These are phyloP conservation scores for Geotrupes spiniger DNA, from an alignment of 2,888 invertebrate genomes.

Conservation along the genomic window DNA sequence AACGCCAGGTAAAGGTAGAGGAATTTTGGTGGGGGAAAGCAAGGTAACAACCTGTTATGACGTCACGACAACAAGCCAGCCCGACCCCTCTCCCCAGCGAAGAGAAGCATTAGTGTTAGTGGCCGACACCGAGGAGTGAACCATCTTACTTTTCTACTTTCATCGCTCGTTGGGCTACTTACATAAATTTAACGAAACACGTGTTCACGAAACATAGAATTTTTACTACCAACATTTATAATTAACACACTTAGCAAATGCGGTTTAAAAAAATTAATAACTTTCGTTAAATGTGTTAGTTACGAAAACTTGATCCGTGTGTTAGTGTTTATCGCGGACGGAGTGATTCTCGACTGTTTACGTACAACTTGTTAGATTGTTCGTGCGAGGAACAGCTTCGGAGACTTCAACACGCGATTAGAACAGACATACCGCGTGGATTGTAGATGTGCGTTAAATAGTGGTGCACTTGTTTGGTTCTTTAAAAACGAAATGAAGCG, in stretches of 20 bases:
- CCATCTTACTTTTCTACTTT: slow-evolving; percentile 34
- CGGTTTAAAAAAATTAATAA: neutral
- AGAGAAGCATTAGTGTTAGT: slow-evolving; percentile 35
- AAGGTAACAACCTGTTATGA: slow-evolving; percentile 52
- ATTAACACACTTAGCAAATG: slow-evolving; percentile 1
- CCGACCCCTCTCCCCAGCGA: slow-evolving; percentile 35
- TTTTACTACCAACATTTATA: neutral
- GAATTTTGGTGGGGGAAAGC: slow-evolving; percentile 39
- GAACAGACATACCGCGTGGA: slow-evolving; percentile 2
- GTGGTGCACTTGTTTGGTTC: neutral
- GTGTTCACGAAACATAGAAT: slow-evolving; percentile 24
- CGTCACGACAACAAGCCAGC: slow-evolving; percentile 41
- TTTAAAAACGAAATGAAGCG: slow-evolving; percentile 59
- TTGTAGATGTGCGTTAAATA: slow-evolving; percentile 1
- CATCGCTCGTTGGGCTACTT: slow-evolving; percentile 39
- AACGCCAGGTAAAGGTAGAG: slow-evolving; percentile 44
- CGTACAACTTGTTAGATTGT: neutral
- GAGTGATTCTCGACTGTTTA: neutral
- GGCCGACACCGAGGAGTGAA: slow-evolving; percentile 30
- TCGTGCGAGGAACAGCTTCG: slow-evolving; percentile 1
- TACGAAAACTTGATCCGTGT: slow-evolving; percentile 1
- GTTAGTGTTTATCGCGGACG: neutral
- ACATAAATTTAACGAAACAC: slow-evolving; percentile 38
- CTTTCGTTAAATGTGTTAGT: slow-evolving; percentile 1
- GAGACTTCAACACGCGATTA: slow-evolving; percentile 27